A percentile compares a stretch with the other conserved stretches of the same genome.
Evolutionary conservation across 2,888 invertebrate species (phyloP).

Genomic region (Eupithecia centaureata): DNA sequence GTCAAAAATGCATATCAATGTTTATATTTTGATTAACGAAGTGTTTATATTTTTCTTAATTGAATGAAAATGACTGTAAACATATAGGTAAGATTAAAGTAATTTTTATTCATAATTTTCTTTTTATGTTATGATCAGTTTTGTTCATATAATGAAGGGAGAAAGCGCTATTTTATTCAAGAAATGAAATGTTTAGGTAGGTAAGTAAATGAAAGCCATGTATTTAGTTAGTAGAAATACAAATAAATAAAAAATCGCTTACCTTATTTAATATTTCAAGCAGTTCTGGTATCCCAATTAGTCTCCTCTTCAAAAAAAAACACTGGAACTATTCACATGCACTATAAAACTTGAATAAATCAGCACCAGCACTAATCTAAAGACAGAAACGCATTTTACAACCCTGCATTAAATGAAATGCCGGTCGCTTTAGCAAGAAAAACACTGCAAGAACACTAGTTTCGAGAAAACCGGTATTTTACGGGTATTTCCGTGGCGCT

Average conservation of each 20-base stretch:
- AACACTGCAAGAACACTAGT: slow-evolving; percentile 54
- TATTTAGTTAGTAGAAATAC: too few relatives aligned
- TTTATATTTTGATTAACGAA: slow-evolving; percentile 18
- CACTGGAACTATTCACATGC: slow-evolving; percentile 45
- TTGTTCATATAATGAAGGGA: too few relatives aligned
- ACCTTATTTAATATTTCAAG: slow-evolving; percentile 34
- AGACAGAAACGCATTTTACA: slow-evolving; percentile 43
- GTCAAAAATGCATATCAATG: slow-evolving; percentile 32
- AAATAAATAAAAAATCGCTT: slow-evolving; percentile 9
- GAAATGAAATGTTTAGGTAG: background rate
- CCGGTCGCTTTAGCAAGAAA: slow-evolving; percentile 56
- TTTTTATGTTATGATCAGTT: too few relatives aligned
- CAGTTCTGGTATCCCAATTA: slow-evolving; percentile 14
- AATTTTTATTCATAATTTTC: too few relatives aligned
- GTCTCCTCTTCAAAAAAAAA: slow-evolving; percentile 21
- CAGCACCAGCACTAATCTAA: slow-evolving; percentile 15
- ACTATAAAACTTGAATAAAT: slow-evolving; percentile 35
- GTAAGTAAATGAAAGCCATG: too few relatives aligned
- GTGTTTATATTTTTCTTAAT: too few relatives aligned
- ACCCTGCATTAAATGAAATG: slow-evolving; percentile 58
- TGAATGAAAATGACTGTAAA: too few relatives aligned
- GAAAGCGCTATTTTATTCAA: background rate
- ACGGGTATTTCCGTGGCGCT: slow-evolving; percentile 66
- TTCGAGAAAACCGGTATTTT: slow-evolving; percentile 51
- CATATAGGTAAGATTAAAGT: too few relatives aligned